These are phyloP conservation scores for Prionace glauca DNA, from an alignment of 2,797 vertebrate genomes.

Conservation along the genomic window DNA sequence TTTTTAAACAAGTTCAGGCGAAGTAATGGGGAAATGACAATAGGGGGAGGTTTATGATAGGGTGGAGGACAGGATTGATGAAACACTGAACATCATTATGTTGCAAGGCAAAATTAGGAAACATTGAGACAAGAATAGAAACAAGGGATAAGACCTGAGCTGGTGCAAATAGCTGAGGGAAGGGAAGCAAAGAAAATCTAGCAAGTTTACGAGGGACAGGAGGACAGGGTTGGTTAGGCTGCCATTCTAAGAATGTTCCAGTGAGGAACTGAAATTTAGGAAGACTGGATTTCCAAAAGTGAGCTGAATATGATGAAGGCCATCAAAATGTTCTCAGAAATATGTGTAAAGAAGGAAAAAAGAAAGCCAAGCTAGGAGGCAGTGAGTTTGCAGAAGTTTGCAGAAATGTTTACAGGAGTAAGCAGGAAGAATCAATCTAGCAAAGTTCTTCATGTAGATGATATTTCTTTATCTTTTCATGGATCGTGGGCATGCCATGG, in stretches of 20 bases:
- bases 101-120: not conserved
- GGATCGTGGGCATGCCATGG: not conserved
- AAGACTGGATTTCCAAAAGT: not conserved
- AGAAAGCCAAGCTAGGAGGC: not conserved
- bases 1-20: not conserved
- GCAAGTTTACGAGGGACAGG: not conserved
- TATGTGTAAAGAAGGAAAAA: not conserved
- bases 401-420: not conserved
- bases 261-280: not conserved
- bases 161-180: not conserved
- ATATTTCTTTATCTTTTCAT: no score
- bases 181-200: not conserved
- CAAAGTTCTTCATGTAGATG: no score
- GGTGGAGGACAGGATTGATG: not conserved
- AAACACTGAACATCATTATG: not conserved
- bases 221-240: not conserved
- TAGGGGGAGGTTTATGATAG: not conserved
- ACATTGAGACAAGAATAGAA: not conserved
- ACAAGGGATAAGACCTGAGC: not conserved
- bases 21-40: not conserved
- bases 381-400: not conserved
- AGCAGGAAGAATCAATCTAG: not conserved
- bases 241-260: not conserved
- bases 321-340: not conserved
- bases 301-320: not conserved